Base-by-base conservation (phyloP, 1,140 invertebrate genomes). In the Brachystomella parvula region DNA sequence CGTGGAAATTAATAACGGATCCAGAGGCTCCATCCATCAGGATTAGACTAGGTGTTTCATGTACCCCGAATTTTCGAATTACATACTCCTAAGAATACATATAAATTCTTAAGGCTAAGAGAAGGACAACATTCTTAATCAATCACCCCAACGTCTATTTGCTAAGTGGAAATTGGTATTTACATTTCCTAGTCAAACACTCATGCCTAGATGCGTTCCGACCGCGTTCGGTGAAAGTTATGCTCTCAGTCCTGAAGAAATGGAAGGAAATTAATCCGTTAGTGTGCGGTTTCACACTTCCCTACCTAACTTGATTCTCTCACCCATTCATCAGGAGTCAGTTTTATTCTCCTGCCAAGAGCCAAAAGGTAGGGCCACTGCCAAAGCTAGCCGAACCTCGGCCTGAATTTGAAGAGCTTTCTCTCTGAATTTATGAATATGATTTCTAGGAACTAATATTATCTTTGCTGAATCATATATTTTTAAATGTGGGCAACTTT, bases 1-100 rank as follows among this genome's bases (percentile, higher is more conserved):
- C 88, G 53, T 85, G 84, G 72, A 82, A 80, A 33, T 81, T 89
- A 63, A 87, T 79, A 32, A 85, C 75, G 2, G 79, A 78, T 56
- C 83, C 83, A 49, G 81, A 82, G 9, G 77, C 75, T 30, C 80
- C 81, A 74, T 86, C 88, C 21, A 90, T 75, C 64, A 91, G 79
- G 57, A 90, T 85, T 70, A 92, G 78, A 19, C 85, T 87, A 24
- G 89, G 88, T 39, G 87, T 88, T 3, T 85, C 83, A 64, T 86
- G 84, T 61, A 89, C 87, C 71, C 83, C 82, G 77, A 85, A 89
- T 73, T 85, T 85, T 59, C 85, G 82, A 2, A 84, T 84, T 47
- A 90, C 77, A 63, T 82, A 81, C 6, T 84, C 84, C 88, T 90
- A 53, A 53, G 12, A 53, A 26, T n/a, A 53, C 21, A 53, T n/a